These are phyloP conservation scores for Merodon equestris DNA, from an alignment of 2,888 invertebrate species.

Conservation along the genomic window DNA sequence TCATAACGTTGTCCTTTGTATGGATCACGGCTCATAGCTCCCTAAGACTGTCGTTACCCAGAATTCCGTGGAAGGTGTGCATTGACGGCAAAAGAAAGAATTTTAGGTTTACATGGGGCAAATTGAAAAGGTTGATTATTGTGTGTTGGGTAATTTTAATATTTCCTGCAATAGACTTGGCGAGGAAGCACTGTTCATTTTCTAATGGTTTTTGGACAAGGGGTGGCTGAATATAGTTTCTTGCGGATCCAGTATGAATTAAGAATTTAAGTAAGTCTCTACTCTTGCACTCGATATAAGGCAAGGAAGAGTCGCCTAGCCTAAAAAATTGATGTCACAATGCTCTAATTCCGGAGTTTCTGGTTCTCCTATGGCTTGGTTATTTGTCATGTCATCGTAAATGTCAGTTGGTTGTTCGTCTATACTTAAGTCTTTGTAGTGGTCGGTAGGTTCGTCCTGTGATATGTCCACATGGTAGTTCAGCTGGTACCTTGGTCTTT, in stretches of 20 bases:
- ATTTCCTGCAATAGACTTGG: conserved; percentile 27
- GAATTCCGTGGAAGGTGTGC: conserved; percentile 30
- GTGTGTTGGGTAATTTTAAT: conserved; percentile 26
- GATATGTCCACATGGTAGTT: no score
- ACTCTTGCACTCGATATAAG: conserved; percentile 21
- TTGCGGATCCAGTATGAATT: conserved; percentile 20
- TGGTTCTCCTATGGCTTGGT: no score
- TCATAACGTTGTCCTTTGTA: conserved; percentile 20
- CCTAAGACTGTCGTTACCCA: conserved; percentile 24
- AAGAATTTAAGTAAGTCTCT: conserved; percentile 19
- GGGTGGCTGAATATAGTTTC: conserved; percentile 24
- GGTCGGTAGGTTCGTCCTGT: no score
- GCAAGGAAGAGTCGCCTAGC: conserved; percentile 25
- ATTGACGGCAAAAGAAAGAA: conserved; percentile 18
- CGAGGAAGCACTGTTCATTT: conserved; percentile 23
- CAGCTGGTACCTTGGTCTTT: no score
- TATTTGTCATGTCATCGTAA: no score
- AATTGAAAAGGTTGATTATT: conserved; percentile 27
- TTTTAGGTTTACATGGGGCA: conserved; percentile 21
- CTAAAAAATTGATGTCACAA: conserved; percentile 38
- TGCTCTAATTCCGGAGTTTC: not conserved
- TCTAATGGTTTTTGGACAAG: conserved; percentile 15
- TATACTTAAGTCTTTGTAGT: no score
- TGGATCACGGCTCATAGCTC: conserved; percentile 7
- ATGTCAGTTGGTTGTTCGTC: no score